A percentile compares a stretch with the other conserved stretches of the same genome.
Conservation (phyloP, 2,113 vertebrate species). For the Laterallus jamaicensis region DNA sequence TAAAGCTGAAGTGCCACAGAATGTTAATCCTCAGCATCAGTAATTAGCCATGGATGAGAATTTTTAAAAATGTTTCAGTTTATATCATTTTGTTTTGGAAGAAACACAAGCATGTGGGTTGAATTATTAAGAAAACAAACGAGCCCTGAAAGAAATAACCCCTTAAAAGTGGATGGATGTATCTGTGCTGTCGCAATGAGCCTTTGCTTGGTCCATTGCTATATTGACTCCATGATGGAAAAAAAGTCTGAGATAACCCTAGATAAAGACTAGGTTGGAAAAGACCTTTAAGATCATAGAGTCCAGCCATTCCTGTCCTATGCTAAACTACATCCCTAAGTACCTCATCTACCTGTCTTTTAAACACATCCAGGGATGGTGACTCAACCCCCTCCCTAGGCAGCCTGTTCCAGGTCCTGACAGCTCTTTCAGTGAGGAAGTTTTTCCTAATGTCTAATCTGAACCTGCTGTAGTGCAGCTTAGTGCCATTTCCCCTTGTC, state of each 20-base stretch:
- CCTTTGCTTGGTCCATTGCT: not conserved
- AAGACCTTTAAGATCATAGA: no score
- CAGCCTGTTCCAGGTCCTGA: no score
- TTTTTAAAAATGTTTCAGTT: conserved; percentile 54
- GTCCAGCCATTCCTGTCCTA: no score
- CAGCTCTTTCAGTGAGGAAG: no score
- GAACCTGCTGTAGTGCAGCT: no score
- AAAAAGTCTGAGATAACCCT: not conserved
- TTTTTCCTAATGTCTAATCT: no score
- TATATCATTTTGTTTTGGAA: conserved; percentile 49
- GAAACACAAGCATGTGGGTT: conserved; percentile 34
- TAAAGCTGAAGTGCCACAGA: conserved; percentile 63
- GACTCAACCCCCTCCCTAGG: no score
- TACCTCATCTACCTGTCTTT: no score
- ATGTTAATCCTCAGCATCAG: conserved; percentile 63
- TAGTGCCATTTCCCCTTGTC: no score
- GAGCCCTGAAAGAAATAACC: not conserved
- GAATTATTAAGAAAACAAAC: conserved; percentile 49
- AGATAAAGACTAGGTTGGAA: no score
- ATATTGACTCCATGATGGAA: not conserved
- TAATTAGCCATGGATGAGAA: conserved; percentile 57
- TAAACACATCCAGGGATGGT: no score
- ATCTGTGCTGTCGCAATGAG: not conserved
- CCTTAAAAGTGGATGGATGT: not conserved
- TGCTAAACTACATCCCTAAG: no score